phyloP scores from a whole-genome alignment of 2,888 invertebrate genomes.

The Catocala sponsa region DNA sequence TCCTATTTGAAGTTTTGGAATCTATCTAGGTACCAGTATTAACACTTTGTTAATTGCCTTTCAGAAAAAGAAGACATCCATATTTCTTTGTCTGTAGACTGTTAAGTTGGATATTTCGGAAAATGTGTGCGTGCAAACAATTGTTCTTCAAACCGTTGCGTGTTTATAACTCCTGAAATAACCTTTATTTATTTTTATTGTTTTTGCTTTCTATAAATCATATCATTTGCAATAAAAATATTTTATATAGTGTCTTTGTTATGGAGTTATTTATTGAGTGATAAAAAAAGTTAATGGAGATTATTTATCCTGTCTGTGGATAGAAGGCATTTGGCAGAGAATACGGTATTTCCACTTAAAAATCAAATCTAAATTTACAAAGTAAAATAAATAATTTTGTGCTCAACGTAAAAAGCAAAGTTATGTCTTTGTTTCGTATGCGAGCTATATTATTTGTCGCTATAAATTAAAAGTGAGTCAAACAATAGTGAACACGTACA shows the following conservation, averaged over 20 bases:
- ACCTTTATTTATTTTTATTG: too few relatives aligned
- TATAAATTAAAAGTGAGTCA: too few relatives aligned
- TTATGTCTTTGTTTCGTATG: too few relatives aligned
- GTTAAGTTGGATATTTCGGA: neutral
- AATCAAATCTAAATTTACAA: slow-evolving; percentile 2
- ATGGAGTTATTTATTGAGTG: neutral
- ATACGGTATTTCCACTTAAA: slow-evolving; percentile 13
- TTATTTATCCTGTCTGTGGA: neutral
- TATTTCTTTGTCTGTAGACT: too few relatives aligned
- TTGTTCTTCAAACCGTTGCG: neutral
- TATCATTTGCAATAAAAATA: neutral
- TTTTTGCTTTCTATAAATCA: slow-evolving; percentile 1
- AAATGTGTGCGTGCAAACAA: too few relatives aligned
- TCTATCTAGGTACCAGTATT: too few relatives aligned
- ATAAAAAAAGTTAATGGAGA: neutral
- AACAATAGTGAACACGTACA: too few relatives aligned
- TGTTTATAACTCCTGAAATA: slow-evolving; percentile 1
- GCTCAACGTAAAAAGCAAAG: neutral
- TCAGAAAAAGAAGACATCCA: too few relatives aligned
- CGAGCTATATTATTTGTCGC: too few relatives aligned
- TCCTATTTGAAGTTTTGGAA: too few relatives aligned
- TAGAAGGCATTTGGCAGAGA: slow-evolving; percentile 28
- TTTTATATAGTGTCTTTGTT: neutral
- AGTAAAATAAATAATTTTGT: neutral
- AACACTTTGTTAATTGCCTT: too few relatives aligned